phyloP scores from a whole-genome alignment of 2,797 vertebrate species.

The Leptodactylus fallax region DNA sequence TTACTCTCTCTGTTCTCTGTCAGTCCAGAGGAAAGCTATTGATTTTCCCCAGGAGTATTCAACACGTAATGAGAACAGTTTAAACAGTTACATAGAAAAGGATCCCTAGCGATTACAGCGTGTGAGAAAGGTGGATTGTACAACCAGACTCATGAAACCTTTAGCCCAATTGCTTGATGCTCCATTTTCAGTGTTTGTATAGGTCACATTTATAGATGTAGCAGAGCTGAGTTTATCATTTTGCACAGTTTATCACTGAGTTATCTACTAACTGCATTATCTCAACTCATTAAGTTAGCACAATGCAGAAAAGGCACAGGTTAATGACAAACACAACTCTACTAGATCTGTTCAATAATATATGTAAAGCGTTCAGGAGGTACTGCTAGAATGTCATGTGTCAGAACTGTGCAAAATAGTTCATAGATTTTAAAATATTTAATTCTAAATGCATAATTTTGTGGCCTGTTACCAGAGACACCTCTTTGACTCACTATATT shows the following conservation, averaged over 20 bases:
- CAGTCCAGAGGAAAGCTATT: conserved; percentile 56
- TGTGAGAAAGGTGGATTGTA: conserved; percentile 11
- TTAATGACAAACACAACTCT: neutral
- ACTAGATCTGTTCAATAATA: no score
- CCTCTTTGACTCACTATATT: no score
- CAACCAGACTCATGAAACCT: neutral
- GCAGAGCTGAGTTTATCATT: neutral
- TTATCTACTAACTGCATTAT: neutral
- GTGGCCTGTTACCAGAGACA: no score
- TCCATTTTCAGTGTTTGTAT: conserved; percentile 9
- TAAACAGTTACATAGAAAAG: conserved; percentile 53
- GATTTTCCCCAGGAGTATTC: conserved; percentile 57
- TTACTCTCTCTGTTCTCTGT: conserved; percentile 41
- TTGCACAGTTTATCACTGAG: neutral
- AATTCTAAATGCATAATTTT: no score
- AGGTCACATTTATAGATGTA: conserved; percentile 1
- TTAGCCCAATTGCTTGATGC: conserved; percentile 20
- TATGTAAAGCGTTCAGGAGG: no score
- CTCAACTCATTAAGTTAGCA: neutral
- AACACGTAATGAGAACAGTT: conserved; percentile 55
- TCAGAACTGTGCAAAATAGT: no score
- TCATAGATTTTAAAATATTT: no score
- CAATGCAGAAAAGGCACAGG: neutral
- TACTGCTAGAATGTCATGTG: no score
- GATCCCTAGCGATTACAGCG: conserved; percentile 43